Evolutionary conservation across 2,797 vertebrate species (phyloP).

Genomic region (Crocodylus rhombifer): DNA sequence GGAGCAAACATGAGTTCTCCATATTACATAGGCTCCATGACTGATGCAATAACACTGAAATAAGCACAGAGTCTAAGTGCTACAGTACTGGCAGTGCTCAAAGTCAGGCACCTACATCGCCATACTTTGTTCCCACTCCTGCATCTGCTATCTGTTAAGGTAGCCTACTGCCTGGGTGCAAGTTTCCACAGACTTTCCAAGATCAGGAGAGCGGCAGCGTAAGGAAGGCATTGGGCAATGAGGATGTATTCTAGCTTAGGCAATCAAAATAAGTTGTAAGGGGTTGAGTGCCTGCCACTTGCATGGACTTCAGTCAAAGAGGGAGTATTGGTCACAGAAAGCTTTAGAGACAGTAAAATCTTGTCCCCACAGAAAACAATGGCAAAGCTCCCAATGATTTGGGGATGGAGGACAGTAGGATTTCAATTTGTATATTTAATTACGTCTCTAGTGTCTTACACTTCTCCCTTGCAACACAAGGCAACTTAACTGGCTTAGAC

Average conservation of each 20-base stretch:
- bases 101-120: background rate
- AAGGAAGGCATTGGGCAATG: background rate
- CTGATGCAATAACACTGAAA: background rate
- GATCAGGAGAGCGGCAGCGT: background rate
- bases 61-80: background rate
- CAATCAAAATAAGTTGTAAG: background rate
- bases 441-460: background rate
- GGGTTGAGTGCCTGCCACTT: background rate
- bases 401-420: background rate
- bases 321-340: background rate
- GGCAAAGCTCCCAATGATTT: background rate
- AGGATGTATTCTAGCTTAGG: background rate
- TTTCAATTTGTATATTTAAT: background rate
- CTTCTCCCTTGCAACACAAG: background rate
- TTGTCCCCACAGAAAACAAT: too few species aligned
- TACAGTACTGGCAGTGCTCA: background rate
- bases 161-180: background rate
- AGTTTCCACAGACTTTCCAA: background rate
- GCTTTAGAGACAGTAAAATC: background rate
- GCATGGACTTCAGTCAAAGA: background rate
- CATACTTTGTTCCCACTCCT: background rate
- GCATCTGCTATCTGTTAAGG: background rate
- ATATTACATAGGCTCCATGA: background rate
- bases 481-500: background rate
- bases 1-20: background rate